phyloP scores from a whole-genome alignment of 1,140 invertebrate genomes.

The Drosophila persimilis region DNA sequence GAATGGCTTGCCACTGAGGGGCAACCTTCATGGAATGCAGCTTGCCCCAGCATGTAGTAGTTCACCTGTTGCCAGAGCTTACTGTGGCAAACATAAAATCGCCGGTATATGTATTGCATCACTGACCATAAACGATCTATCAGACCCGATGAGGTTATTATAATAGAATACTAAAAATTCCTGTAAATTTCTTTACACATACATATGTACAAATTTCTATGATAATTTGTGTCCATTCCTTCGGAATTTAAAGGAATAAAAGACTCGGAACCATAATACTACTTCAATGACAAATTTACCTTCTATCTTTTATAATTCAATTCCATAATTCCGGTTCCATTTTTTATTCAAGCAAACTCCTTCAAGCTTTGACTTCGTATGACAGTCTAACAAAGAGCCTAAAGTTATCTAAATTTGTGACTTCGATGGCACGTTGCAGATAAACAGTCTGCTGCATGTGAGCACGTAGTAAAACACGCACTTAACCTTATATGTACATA shows the following conservation, averaged over 20 bases:
- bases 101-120: slow-evolving; percentile 6
- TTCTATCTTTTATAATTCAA: too few species aligned
- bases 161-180: too few species aligned
- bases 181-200: too few species aligned
- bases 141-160: background rate
- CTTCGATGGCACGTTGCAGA: slow-evolving; percentile 11
- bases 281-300: too few species aligned
- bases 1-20: slow-evolving; percentile 7
- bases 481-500: background rate
- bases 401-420: background rate
- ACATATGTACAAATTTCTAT: too few species aligned
- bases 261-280: too few species aligned
- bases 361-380: background rate
- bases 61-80: slow-evolving; percentile 22
- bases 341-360: background rate
- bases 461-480: slow-evolving; percentile 13
- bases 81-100: slow-evolving; percentile 3
- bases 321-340: too few species aligned
- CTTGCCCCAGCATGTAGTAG: background rate
- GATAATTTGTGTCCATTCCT: too few species aligned
- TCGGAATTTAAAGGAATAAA: too few species aligned
- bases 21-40: slow-evolving; percentile 27
- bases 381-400: slow-evolving; percentile 3
- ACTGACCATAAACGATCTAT: background rate
- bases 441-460: slow-evolving; percentile 9